These are phyloP conservation scores for Hyposoter dolosus DNA, from an alignment of 2,888 invertebrate species.

Conservation along the genomic window DNA sequence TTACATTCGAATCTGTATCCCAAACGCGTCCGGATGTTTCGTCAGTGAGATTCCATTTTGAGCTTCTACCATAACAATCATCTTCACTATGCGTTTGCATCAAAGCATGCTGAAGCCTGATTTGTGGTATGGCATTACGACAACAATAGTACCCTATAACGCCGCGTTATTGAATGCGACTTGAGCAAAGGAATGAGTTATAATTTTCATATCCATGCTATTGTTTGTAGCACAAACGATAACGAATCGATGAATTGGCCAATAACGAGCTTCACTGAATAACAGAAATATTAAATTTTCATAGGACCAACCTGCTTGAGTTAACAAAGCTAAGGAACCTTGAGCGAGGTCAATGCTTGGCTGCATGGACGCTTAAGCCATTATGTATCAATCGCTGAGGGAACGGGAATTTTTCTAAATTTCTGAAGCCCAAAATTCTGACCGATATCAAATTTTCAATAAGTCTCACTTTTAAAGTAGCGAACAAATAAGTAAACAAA, in stretches of 20 bases:
- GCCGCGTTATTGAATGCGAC: neutral
- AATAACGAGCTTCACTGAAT: neutral
- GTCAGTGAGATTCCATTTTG: conserved; percentile 46
- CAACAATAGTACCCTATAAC: conserved; percentile 3
- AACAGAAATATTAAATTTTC: neutral
- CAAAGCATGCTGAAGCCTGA: neutral
- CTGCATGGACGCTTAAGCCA: neutral
- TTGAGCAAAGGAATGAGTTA: neutral
- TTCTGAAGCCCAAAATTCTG: neutral
- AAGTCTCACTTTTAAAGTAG: neutral
- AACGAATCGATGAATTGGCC: neutral
- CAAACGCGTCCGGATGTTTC: conserved; percentile 52
- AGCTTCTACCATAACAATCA: conserved; percentile 42
- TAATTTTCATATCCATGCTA: neutral
- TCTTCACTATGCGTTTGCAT: conserved; percentile 13
- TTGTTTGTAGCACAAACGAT: neutral
- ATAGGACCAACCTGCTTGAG: neutral
- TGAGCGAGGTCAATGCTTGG: neutral
- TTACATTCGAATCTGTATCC: conserved; percentile 28
- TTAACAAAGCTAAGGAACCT: neutral
- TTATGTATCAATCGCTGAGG: neutral
- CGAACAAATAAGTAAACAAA: neutral
- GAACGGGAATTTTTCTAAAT: neutral
- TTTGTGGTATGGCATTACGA: conserved; percentile 26
- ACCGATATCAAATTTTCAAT: neutral